Evolutionary conservation across 2,113 vertebrate species (phyloP).

Genomic region (Arenaria interpres): DNA sequence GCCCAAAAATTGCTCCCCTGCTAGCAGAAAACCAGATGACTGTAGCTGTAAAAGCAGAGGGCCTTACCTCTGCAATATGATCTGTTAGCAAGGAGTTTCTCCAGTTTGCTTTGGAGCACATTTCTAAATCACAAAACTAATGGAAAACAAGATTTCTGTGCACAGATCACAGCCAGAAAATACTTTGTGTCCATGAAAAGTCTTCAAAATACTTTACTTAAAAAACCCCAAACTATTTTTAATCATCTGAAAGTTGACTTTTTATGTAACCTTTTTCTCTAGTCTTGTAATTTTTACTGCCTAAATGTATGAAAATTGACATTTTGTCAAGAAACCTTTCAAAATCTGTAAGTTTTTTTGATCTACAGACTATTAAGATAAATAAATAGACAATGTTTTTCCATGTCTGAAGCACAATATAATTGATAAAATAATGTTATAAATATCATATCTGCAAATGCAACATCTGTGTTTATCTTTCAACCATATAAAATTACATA

Average conservation of each 20-base stretch:
- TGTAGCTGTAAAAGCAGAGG: not conserved
- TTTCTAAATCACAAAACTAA: not conserved
- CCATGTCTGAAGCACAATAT: not conserved
- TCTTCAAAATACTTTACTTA: not conserved
- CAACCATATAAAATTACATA: conserved; percentile 39
- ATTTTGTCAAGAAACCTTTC: not conserved
- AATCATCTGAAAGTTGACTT: not conserved
- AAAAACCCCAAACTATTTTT: not conserved
- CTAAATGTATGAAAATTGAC: not conserved
- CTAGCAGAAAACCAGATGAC: not conserved
- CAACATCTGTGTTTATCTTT: conserved; percentile 64
- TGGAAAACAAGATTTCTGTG: not conserved
- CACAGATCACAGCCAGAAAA: not conserved
- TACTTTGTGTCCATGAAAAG: not conserved
- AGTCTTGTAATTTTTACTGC: not conserved
- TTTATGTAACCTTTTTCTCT: not conserved
- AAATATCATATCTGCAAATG: conserved; percentile 13
- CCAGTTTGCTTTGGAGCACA: not conserved
- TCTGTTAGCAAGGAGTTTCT: not conserved
- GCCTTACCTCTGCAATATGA: not conserved
- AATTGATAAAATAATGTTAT: conserved; percentile 30
- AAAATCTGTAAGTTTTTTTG: not conserved
- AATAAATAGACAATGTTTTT: not conserved
- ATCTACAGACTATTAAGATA: not conserved
- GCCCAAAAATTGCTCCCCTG: rapidly evolving